phyloP scores from a whole-genome alignment of 2,888 invertebrate species.

The Rhamphomyia laevipes region DNA sequence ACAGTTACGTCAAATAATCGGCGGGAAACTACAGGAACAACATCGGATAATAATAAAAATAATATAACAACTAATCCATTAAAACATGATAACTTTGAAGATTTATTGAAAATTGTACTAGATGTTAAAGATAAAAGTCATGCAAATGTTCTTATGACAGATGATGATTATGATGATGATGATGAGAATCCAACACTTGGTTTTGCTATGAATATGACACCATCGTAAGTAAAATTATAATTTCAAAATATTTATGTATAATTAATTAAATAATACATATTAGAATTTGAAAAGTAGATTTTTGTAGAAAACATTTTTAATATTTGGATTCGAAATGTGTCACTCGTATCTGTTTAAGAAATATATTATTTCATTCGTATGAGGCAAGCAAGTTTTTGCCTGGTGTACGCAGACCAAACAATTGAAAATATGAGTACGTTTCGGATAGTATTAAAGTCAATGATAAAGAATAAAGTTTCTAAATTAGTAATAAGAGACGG shows the following conservation, averaged over 20 bases:
- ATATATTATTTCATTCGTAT: too few relatives aligned
- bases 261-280: neutral
- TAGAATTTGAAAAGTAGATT: too few relatives aligned
- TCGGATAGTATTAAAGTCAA: too few relatives aligned
- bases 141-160: slow-evolving; percentile 36
- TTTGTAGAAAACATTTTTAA: too few relatives aligned
- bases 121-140: slow-evolving; percentile 20
- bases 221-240: slow-evolving; percentile 32
- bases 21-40: slow-evolving; percentile 9
- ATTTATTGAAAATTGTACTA: slow-evolving; percentile 24
- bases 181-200: slow-evolving; percentile 56
- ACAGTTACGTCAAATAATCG: slow-evolving; percentile 23
- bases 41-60: neutral
- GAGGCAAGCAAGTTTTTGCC: too few relatives aligned
- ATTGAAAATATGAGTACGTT: too few relatives aligned
- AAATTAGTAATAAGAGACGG: too few relatives aligned
- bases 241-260: neutral
- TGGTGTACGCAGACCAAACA: too few relatives aligned
- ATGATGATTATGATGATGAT: slow-evolving; percentile 42
- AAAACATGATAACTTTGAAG: slow-evolving; percentile 33
- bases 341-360: too few relatives aligned
- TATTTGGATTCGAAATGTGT: too few relatives aligned
- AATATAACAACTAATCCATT: slow-evolving; percentile 15
- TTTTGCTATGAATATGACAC: slow-evolving; percentile 46
- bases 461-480: too few relatives aligned